Conservation (phyloP, 1,140 invertebrate species). For the Eufriesea mexicana region DNA sequence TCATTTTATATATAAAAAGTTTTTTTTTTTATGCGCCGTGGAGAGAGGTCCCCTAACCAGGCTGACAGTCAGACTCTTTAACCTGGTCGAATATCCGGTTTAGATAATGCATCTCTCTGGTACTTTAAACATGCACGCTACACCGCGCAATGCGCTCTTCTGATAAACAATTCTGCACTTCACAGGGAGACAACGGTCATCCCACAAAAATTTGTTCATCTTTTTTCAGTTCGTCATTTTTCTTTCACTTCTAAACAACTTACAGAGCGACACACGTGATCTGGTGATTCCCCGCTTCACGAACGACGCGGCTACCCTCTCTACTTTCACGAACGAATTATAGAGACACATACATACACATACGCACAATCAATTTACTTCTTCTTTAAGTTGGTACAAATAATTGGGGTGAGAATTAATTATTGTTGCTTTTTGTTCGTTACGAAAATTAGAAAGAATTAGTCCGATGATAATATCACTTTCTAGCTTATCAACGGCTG, state of each 20-base stretch:
- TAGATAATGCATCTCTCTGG: conserved; percentile 29
- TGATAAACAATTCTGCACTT: conserved; percentile 28
- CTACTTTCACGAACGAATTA: background rate
- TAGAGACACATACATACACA: background rate
- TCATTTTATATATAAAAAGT: background rate
- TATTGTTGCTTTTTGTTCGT: background rate
- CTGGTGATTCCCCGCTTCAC: conserved; percentile 26
- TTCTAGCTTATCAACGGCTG: background rate
- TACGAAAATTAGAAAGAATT: background rate
- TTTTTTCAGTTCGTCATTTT: background rate
- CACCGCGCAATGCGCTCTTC: conserved; percentile 51
- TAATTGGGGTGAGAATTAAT: no score
- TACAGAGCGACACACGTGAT: conserved; percentile 10
- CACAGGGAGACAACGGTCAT: conserved; percentile 3
- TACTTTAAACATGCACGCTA: conserved; percentile 61
- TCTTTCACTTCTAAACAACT: conserved; percentile 23
- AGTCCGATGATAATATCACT: background rate
- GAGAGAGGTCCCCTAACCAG: conserved; percentile 44
- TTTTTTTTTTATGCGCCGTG: conserved; percentile 51
- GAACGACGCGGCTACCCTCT: conserved; percentile 3
- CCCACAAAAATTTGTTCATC: background rate
- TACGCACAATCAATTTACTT: background rate
- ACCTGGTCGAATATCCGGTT: conserved; percentile 43
- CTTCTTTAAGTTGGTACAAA: background rate
- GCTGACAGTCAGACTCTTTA: conserved; percentile 43